Evolutionary conservation across 1,140 invertebrate genomes (phyloP).

Genomic region (Aphis gossypii): DNA sequence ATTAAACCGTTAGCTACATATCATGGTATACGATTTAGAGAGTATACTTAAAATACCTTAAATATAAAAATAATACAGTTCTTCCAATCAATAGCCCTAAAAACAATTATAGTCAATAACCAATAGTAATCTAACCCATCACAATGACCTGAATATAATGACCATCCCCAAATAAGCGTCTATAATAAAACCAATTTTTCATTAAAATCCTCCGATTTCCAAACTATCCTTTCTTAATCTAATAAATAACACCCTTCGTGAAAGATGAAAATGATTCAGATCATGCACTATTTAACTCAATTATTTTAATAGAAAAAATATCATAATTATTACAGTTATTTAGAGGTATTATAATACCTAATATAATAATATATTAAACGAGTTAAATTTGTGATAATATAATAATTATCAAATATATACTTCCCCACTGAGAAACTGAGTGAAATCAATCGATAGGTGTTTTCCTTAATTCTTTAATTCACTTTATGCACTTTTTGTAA

Average conservation of each 20-base stretch:
- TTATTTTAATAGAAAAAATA: not conserved
- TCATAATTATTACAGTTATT: not conserved
- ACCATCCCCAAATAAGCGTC: not conserved
- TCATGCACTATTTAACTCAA: too few relatives aligned
- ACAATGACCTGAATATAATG: not conserved
- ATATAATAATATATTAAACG: not conserved
- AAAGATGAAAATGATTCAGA: not conserved
- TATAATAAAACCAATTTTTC: not conserved
- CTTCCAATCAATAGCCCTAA: not conserved
- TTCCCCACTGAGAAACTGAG: not conserved
- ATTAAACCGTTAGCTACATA: not conserved
- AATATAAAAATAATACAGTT: not conserved
- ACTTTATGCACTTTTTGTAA: too few relatives aligned
- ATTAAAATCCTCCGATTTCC: not conserved
- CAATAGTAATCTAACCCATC: not conserved
- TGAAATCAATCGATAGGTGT: not conserved
- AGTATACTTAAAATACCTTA: not conserved
- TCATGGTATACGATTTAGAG: not conserved
- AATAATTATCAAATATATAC: not conserved
- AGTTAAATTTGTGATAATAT: not conserved
- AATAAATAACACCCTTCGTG: not conserved
- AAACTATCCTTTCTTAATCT: not conserved
- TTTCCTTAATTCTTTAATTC: not conserved
- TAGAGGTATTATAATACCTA: not conserved
- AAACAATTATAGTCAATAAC: not conserved